phyloP scores from a whole-genome alignment of 2,797 vertebrate species.

The Phoxinus dragarum region DNA sequence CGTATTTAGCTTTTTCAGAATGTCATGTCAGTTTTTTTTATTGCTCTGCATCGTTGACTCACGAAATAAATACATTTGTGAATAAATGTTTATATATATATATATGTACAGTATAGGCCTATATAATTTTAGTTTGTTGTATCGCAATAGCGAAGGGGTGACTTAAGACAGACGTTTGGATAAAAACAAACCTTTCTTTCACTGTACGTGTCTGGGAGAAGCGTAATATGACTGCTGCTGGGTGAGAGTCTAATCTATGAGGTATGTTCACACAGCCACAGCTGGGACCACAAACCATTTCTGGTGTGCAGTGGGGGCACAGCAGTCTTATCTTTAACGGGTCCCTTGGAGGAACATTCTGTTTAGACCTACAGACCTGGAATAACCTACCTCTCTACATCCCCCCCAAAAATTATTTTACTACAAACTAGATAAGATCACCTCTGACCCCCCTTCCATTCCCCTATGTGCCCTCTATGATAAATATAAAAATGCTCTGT shows the following conservation, averaged over 20 bases:
- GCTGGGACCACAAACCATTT: conserved; percentile 59
- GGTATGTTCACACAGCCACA: conserved; percentile 57
- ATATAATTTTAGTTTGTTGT: not conserved
- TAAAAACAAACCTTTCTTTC: conserved; percentile 12
- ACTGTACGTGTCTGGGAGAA: not conserved
- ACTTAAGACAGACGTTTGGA: not conserved
- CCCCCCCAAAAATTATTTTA: conserved; percentile 3
- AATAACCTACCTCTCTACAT: conserved; percentile 6
- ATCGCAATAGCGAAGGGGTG: not conserved
- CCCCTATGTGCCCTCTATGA: not conserved
- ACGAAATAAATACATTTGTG: conserved; percentile 9
- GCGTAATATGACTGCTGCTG: conserved; percentile 38
- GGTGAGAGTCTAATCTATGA: conserved; percentile 63
- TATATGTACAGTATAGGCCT: too few species aligned
- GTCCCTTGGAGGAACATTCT: conserved; percentile 13
- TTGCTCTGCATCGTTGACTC: not conserved
- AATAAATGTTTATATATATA: too few species aligned
- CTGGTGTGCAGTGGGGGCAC: conserved; percentile 63
- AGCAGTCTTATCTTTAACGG: conserved; percentile 62
- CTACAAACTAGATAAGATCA: conserved; percentile 2
- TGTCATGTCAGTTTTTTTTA: not conserved
- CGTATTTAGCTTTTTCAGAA: conserved; percentile 44
- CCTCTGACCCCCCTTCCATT: conserved; percentile 9
- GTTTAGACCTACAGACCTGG: conserved; percentile 16
- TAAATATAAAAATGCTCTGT: conserved; percentile 16